Percentiles rank a stretch among this genome's conserved stretches.
phyloP scores from a whole-genome alignment of 2,113 vertebrate genomes.

The Lophura nycthemera region DNA sequence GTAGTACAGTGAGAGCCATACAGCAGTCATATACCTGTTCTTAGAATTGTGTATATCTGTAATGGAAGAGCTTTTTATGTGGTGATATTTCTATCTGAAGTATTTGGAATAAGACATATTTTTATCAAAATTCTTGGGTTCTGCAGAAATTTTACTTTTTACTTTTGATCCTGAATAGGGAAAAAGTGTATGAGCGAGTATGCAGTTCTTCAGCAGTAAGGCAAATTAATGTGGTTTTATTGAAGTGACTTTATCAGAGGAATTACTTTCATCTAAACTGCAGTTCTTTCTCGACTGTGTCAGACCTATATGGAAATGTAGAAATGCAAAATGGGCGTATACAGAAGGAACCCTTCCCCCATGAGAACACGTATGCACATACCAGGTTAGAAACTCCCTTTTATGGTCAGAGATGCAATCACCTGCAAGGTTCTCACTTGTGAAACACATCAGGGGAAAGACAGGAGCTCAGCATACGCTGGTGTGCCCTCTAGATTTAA shows the following conservation, averaged over 20 bases:
- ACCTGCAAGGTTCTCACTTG: background rate
- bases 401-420: background rate
- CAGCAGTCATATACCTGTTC: background rate
- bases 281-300: background rate
- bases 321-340: background rate
- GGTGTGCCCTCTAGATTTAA: accelerated
- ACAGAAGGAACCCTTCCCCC: background rate
- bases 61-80: accelerated
- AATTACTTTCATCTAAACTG: background rate
- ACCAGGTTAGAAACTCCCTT: background rate
- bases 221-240: background rate
- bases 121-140: background rate
- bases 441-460: background rate
- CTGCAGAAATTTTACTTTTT: background rate
- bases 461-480: accelerated
- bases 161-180: background rate
- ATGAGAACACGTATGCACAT: background rate
- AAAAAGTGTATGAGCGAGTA: accelerated
- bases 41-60: background rate
- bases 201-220: background rate
- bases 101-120: background rate
- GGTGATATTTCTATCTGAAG: background rate
- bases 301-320: background rate
- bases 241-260: background rate
- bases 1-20: background rate